These are phyloP conservation scores for Ennomos quercinarius DNA, from an alignment of 2,888 invertebrate species.

Conservation along the genomic window DNA sequence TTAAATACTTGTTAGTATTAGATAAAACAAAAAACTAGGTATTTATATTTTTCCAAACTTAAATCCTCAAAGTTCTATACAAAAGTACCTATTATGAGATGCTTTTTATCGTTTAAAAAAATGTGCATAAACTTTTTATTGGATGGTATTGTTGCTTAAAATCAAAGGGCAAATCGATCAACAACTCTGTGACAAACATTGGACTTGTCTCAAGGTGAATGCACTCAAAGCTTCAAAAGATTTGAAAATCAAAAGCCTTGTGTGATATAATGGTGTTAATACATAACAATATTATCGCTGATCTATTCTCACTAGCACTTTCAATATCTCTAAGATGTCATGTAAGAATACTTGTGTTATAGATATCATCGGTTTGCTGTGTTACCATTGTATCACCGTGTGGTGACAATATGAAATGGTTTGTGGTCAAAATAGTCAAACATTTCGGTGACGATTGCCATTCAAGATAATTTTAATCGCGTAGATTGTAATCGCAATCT, in stretches of 20 bases:
- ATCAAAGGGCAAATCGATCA: constrained; percentile 44
- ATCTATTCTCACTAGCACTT: constrained; percentile 57
- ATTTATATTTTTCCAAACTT: too few species aligned
- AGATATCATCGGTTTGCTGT: constrained; percentile 54
- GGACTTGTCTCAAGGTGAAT: constrained; percentile 47
- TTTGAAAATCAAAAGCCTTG: constrained; percentile 56
- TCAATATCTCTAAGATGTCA: constrained; percentile 48
- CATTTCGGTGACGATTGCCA: constrained; percentile 47
- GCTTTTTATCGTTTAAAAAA: constrained; percentile 2
- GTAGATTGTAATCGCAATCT: constrained; percentile 9
- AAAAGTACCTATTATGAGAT: neutral
- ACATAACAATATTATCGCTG: constrained; percentile 68
- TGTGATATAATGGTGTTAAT: constrained; percentile 64
- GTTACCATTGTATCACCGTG: constrained; percentile 44
- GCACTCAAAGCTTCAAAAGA: constrained; percentile 51
- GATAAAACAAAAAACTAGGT: too few species aligned
- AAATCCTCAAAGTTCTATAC: too few species aligned
- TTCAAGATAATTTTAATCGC: constrained; percentile 28
- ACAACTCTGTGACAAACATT: constrained; percentile 54
- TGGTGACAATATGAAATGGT: constrained; percentile 40
- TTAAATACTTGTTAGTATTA: neutral
- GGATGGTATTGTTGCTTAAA: constrained; percentile 20
- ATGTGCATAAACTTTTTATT: neutral
- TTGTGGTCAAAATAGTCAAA: constrained; percentile 70
- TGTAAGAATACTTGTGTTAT: constrained; percentile 48